phyloP scores from a whole-genome alignment of 2,797 vertebrate genomes.

The Anguilla megastoma region DNA sequence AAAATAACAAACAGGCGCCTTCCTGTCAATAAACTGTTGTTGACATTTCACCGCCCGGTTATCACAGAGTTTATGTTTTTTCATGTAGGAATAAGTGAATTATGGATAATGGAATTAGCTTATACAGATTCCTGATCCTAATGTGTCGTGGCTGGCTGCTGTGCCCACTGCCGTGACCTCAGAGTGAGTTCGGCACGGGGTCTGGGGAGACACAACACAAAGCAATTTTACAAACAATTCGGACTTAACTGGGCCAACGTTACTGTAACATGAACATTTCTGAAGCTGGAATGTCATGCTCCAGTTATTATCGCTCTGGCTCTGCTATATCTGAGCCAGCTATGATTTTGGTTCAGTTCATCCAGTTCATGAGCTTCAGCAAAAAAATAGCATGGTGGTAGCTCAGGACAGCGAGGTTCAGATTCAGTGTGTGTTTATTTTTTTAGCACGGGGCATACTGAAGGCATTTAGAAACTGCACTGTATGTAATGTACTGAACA shows the following conservation, averaged over 20 bases:
- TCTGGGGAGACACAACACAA: slow-evolving; percentile 2
- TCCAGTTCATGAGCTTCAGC: slow-evolving; percentile 15
- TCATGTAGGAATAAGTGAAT: neutral
- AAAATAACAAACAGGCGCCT: neutral
- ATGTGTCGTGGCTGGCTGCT: neutral
- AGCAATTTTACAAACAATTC: neutral
- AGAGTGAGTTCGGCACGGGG: neutral
- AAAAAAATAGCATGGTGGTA: neutral
- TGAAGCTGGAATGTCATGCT: slow-evolving; percentile 36
- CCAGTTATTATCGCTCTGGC: slow-evolving; percentile 22
- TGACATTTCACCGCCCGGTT: neutral
- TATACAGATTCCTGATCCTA: neutral
- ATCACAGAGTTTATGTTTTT: neutral
- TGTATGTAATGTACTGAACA: neutral
- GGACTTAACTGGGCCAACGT: neutral
- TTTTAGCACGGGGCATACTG: neutral
- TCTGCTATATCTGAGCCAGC: slow-evolving; percentile 22
- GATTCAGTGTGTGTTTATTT: neutral
- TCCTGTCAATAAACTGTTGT: neutral
- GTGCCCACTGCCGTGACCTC: neutral
- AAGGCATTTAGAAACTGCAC: neutral
- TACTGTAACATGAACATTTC: slow-evolving; percentile 19
- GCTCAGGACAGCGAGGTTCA: neutral
- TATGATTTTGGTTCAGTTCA: slow-evolving; percentile 23
- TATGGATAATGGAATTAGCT: neutral